Base-by-base conservation (phyloP, 1,140 invertebrate species). In the Cylas formicarius region DNA sequence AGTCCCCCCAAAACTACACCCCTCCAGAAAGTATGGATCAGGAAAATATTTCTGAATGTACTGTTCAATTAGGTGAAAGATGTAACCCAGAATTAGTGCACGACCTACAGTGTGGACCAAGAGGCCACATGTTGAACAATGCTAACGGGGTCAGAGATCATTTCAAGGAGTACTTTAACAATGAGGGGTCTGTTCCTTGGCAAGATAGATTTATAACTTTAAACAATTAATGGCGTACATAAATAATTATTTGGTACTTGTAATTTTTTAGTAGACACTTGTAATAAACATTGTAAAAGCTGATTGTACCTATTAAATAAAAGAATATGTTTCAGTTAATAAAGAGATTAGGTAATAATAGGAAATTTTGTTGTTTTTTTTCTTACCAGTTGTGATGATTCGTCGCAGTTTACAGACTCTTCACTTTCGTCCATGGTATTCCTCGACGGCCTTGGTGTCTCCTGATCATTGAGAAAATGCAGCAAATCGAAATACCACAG, bases 401-500 rank as follows among this genome's bases (percentile, higher is more conserved):
- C 24, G 14, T 40, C 16, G 7, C 13, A 8, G 17, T 14, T 28
- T 29, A 13, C 21, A 32, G 24, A 40, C 9, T 11, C 37, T 9
- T 40, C 24, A 34, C 29, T 22, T 33, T 41, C 27, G 32, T 5
- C 10, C n/a, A 42, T 32, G 28, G 7, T 42, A 17, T 42, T 42
- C 5, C 14, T 42, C 29, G 14, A n/a, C n/a, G n/a, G n/a, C n/a
- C n/a, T n/a, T n/a, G n/a, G n/a, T n/a, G n/a, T n/a, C n/a, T n/a
- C n/a, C n/a, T n/a, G n/a, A n/a, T n/a, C n/a, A n/a, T n/a, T n/a
- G n/a, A n/a, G n/a, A n/a, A n/a, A 42, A 10, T 36, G 4, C 7
- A 36, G n/a, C 18, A 26, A 17, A 26, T 35, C 31, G 21, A 52
- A 63, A 34, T 60, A 63, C 59, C 60, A 62, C 20, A 62, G 35